Base-by-base conservation (phyloP, 2,113 vertebrate genomes). In the Tachysurus vachellii region DNA sequence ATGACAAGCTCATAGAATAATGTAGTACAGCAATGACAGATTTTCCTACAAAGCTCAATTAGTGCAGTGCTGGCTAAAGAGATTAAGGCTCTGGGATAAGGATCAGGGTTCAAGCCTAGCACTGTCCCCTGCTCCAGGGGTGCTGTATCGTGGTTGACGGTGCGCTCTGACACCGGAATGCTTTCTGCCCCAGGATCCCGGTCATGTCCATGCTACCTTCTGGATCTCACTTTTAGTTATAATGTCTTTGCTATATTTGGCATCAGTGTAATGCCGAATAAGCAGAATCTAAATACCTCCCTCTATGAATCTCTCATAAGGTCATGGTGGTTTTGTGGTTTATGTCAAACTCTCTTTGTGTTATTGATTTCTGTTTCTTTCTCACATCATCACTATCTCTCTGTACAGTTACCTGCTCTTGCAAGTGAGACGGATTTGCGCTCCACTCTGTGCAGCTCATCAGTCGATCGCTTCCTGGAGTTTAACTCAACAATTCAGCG, bases 401-500 rank as follows among this genome's bases (percentile, higher is more conserved):
- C 16, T 86, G 14, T 84, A 13, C 21, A 90, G 89, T 57, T 90
- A 44, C 59, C 81, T 76, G 57, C 87, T 1, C 31, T 90, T 5
- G 50, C 85, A 14, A 0, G 64, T 57, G 84, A 66, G n/a, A 86
- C 47, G 54, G 68, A 88, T 79, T 23, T 89, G 64, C 61, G 10
- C 12, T 80, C 83, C 3, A 54, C 62, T 1, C 73, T 89, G 14
- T 89, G 85, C 80, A 73, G n/a, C 28, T 17, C 75, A 44, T 95
- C 85, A 91, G 93, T 70, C 85, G 91, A 93, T 54, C 50, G 88
- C 56, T 93, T 94, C 66, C 61, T 95, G 87, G 92, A 92, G 87
- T 95, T 96, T 85, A 88, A 56, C 91, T 94, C 92, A 83, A 76
- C 54, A 36, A 86, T 79, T 76, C 93, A 94, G 62, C 92, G 87